phyloP scores from a whole-genome alignment of 2,888 invertebrate genomes.

The Trachelus stipa region DNA sequence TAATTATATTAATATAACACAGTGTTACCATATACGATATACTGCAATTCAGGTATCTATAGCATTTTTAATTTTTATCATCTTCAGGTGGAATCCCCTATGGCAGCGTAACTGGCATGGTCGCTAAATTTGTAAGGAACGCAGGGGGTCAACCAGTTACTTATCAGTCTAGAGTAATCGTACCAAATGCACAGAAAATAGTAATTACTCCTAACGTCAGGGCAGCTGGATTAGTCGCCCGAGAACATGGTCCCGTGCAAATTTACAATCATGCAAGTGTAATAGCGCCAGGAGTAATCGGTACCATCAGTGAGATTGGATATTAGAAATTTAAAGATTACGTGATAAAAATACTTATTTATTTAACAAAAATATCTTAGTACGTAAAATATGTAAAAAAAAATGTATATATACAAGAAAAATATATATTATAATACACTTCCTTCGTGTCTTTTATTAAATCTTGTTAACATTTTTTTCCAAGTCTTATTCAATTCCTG shows the following conservation, averaged over 20 bases:
- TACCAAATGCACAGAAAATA: constrained; percentile 17
- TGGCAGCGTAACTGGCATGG: constrained; percentile 73
- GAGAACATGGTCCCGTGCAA: constrained; percentile 44
- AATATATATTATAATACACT: not conserved
- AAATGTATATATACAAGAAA: not conserved
- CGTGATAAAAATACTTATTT: constrained; percentile 17
- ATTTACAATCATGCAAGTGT: constrained; percentile 52
- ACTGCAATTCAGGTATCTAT: not conserved
- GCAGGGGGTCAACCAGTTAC: constrained; percentile 4
- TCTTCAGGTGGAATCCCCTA: constrained; percentile 74
- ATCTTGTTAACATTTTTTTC: not conserved
- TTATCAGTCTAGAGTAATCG: not conserved
- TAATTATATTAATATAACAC: not conserved
- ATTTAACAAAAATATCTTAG: not conserved
- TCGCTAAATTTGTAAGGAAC: constrained; percentile 67
- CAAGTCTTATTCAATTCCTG: not conserved
- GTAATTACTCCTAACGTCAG: constrained; percentile 45
- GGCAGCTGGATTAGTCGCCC: constrained; percentile 34
- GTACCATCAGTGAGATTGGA: constrained; percentile 47
- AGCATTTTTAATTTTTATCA: not conserved
- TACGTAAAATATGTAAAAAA: not conserved
- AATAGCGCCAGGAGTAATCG: constrained; percentile 49
- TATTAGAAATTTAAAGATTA: constrained; percentile 27
- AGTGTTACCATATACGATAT: not conserved
- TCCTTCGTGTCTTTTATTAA: not conserved